These are phyloP conservation scores for Pluvianellus socialis DNA, from an alignment of 2,113 vertebrate genomes.

Conservation along the genomic window DNA sequence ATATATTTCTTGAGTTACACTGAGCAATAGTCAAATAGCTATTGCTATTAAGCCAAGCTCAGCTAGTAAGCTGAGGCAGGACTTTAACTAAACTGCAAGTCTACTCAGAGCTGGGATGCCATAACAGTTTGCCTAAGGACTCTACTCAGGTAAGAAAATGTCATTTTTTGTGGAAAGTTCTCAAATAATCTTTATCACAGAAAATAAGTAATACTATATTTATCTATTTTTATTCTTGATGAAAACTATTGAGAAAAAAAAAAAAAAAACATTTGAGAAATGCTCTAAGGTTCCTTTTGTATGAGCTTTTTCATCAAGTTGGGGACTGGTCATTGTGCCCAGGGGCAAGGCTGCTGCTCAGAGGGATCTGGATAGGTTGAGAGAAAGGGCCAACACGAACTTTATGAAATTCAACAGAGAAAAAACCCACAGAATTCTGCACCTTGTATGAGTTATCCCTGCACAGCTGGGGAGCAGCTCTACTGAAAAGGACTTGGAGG, in stretches of 20 bases:
- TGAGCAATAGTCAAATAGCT: neutral
- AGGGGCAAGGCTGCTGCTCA: neutral
- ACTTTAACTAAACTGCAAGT: neutral
- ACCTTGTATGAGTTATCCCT: neutral
- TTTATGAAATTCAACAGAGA: neutral
- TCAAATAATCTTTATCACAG: neutral
- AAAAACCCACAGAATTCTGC: neutral
- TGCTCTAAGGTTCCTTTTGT: accelerated
- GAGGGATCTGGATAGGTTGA: neutral
- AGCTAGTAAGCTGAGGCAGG: neutral
- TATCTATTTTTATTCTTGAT: neutral
- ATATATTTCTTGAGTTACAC: neutral
- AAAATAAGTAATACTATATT: neutral
- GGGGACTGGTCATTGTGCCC: neutral
- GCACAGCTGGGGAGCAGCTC: neutral
- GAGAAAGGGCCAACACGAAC: neutral
- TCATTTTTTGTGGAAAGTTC: neutral
- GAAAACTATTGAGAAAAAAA: neutral
- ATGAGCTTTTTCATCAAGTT: neutral
- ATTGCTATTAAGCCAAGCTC: neutral
- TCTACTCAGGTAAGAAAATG: neutral
- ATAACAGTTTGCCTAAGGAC: neutral
- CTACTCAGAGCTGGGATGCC: neutral
- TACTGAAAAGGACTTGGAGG: neutral
- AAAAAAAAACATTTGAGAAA: neutral